Evolutionary conservation across 2,113 vertebrate species (phyloP).

Genomic region (Megalops atlanticus): DNA sequence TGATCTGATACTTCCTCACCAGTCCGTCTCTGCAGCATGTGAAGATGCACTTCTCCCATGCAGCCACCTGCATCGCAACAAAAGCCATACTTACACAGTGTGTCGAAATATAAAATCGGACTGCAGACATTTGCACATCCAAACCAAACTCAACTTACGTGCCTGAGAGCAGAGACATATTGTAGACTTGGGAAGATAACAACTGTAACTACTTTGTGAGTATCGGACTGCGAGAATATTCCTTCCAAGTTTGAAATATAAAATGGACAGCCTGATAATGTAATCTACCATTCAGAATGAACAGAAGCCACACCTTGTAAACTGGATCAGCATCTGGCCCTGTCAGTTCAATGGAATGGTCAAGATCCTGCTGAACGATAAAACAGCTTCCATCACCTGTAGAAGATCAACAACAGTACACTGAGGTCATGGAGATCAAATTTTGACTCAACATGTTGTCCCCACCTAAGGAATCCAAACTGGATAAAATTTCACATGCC

Average conservation of each 20-base stretch:
- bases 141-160: no score
- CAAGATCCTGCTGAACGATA: slow-evolving; percentile 72
- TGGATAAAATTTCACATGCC: background rate
- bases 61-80: slow-evolving; percentile 59
- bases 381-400: slow-evolving; percentile 76
- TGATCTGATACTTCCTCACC: slow-evolving; percentile 73
- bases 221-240: background rate
- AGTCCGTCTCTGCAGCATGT: slow-evolving; percentile 72
- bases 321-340: slow-evolving; percentile 73
- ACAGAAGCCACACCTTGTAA: slow-evolving; percentile 63
- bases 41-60: slow-evolving; percentile 73
- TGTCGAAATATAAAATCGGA: no score
- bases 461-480: background rate
- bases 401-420: background rate
- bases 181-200: background rate
- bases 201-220: background rate
- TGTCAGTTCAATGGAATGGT: slow-evolving; percentile 69
- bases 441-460: background rate
- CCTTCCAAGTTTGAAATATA: no score
- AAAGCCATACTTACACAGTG: background rate
- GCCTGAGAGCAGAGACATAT: background rate
- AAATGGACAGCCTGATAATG: no score
- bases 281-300: background rate
- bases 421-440: background rate
- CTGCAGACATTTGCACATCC: no score